Evolutionary conservation across 2,113 vertebrate species (phyloP), one percentile per base, ranked within the genome.

Genomic region (Neotoma lepida): DNA sequence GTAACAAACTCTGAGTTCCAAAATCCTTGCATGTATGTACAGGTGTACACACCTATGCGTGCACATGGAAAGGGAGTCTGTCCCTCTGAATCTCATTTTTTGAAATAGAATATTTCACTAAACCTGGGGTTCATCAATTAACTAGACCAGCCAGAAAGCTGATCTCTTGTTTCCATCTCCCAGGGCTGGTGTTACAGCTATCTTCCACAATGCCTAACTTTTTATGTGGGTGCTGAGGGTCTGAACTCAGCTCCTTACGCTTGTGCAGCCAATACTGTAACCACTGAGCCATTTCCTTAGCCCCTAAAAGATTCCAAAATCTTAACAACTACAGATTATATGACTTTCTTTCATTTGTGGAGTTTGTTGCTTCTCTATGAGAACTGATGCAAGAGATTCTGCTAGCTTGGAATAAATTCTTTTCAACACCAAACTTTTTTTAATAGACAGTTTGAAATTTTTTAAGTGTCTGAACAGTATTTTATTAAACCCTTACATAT

Each of bases 401-500:
- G 56, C 9, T 51, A 91, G 71, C n/a, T 90, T 88, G n/a, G 26
- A 94, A n/a, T 87, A 96, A 95, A 49, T 66, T 94, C n/a, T 54
- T 94, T 91, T 90, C 24, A 80, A 44, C 70, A 92, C 30, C 39
- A 95, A 88, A 90, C 13, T 20, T n/a, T 95, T 28, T 93, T 92
- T 41, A 88, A 88, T 56, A 54, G 68, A 81, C 56, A 89, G 70
- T 94, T 64, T 89, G 56, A 46, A 46, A 5, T 44, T 28, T 84
- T 94, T 90, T 76, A 94, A 64, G 56, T 41, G 39, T 39, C 51
- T 90, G 63, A 94, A 63, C 3, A 88, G 51, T 91, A 35, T 84
- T 96, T 94, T 94, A 93, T 85, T 89, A 92, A 92, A 90, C 33
- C 44, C 35, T 88, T 95, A 46, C 71, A 44, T 73, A 26, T 81